Conservation (phyloP, 2,113 vertebrate species). For the Nerophis lumbriciformis region DNA sequence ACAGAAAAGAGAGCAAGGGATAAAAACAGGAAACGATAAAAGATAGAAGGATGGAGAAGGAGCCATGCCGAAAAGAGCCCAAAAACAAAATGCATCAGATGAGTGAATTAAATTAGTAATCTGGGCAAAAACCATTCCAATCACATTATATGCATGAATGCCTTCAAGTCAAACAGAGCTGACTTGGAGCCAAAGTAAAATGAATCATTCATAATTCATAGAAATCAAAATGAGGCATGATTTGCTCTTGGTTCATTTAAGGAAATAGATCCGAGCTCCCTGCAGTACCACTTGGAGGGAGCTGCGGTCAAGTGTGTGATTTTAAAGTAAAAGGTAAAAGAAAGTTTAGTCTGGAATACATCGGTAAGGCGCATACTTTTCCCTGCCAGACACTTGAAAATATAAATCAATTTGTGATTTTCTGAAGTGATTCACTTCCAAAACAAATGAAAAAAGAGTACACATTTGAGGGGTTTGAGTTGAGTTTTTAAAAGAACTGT, state of each 20-base stretch:
- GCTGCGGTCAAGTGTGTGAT: not conserved
- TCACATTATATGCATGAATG: slow-evolving; percentile 25
- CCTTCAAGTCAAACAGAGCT: slow-evolving; percentile 35
- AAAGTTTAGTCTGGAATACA: slow-evolving; percentile 13
- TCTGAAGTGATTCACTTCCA: not conserved
- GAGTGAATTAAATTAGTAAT: slow-evolving; percentile 29
- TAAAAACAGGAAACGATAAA: slow-evolving; percentile 23
- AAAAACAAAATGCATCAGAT: slow-evolving; percentile 23
- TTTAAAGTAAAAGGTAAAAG: slow-evolving; percentile 8
- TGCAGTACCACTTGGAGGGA: not conserved
- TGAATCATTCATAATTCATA: slow-evolving; percentile 46
- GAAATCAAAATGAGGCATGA: slow-evolving; percentile 39
- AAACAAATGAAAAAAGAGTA: not conserved
- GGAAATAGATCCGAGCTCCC: slow-evolving; percentile 15
- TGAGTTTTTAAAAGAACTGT: not conserved
- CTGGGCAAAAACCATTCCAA: slow-evolving; percentile 14
- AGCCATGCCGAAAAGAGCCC: slow-evolving; percentile 10
- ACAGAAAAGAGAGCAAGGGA: slow-evolving; percentile 10
- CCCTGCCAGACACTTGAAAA: slow-evolving; percentile 17
- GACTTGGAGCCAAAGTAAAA: slow-evolving; percentile 45
- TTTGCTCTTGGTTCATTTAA: slow-evolving; percentile 42
- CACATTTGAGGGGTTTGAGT: too few species aligned
- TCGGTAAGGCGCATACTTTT: slow-evolving; percentile 11
- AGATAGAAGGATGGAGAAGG: slow-evolving; percentile 21
- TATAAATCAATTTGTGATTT: slow-evolving; percentile 1